Conservation (phyloP, 2,888 invertebrate species). For the Dione vanillae region DNA sequence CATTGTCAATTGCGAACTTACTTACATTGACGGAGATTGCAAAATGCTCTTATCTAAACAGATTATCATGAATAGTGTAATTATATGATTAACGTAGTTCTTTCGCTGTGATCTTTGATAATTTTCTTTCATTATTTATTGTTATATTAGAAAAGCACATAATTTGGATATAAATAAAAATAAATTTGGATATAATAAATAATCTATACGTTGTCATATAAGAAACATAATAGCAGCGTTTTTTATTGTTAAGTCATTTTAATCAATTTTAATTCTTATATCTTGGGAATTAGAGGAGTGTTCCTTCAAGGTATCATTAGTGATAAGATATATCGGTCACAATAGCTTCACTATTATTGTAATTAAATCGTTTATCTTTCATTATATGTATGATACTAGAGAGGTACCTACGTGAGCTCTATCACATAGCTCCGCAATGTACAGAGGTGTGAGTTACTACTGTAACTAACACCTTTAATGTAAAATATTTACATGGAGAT, state of each 20-base stretch:
- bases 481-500: not conserved
- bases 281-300: constrained; percentile 30
- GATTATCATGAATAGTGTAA: not conserved
- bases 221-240: not conserved
- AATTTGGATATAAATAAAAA: not conserved
- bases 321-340: constrained; percentile 47
- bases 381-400: constrained; percentile 48
- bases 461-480: no score
- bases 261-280: constrained; percentile 3
- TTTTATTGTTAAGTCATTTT: not conserved
- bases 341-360: constrained; percentile 34
- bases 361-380: constrained; percentile 48
- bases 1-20: constrained; percentile 22
- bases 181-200: no score
- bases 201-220: not conserved
- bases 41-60: not conserved
- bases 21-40: constrained; percentile 3
- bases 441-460: not conserved
- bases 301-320: constrained; percentile 27
- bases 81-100: not conserved
- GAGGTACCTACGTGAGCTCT: constrained; percentile 65
- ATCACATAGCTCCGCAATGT: constrained; percentile 55
- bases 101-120: no score
- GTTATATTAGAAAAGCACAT: not conserved
- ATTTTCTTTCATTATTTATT: not conserved